These are phyloP conservation scores for Phymorhynchus buccinoides DNA, from an alignment of 1,140 invertebrate genomes.

Conservation along the genomic window DNA sequence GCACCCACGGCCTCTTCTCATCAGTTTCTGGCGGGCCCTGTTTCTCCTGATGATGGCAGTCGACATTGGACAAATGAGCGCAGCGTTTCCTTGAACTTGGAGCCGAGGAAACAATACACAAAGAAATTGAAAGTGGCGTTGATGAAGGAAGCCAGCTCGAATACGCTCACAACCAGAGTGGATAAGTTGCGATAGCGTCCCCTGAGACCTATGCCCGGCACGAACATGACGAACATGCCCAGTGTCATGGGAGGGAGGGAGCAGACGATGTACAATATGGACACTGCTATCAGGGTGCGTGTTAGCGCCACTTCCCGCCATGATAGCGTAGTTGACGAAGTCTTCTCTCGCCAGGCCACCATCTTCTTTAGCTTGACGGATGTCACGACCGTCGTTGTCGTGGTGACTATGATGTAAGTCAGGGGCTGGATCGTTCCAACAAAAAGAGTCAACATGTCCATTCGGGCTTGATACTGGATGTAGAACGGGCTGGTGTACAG, in stretches of 20 bases:
- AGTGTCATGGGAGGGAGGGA: background rate
- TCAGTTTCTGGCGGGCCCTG: too few species aligned
- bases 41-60: too few species aligned
- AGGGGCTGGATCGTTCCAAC: background rate
- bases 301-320: background rate
- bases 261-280: background rate
- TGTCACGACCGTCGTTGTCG: background rate
- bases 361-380: background rate
- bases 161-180: background rate
- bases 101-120: background rate
- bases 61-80: background rate
- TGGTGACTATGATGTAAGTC: background rate
- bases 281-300: background rate
- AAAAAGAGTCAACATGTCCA: background rate
- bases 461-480: too few species aligned
- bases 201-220: background rate
- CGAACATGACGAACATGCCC: background rate
- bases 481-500: too few species aligned
- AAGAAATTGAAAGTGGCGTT: slow-evolving; percentile 19
- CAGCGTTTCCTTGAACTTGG: slow-evolving; percentile 9
- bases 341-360: background rate
- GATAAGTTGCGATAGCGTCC: background rate
- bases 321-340: background rate
- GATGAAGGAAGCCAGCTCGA: background rate
- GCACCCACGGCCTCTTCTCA: too few species aligned